Percentiles rank a stretch among this genome's conserved stretches.
These are phyloP conservation scores for Marmota flaviventris DNA, from an alignment of 2,113 vertebrate genomes.

Conservation along the genomic window DNA sequence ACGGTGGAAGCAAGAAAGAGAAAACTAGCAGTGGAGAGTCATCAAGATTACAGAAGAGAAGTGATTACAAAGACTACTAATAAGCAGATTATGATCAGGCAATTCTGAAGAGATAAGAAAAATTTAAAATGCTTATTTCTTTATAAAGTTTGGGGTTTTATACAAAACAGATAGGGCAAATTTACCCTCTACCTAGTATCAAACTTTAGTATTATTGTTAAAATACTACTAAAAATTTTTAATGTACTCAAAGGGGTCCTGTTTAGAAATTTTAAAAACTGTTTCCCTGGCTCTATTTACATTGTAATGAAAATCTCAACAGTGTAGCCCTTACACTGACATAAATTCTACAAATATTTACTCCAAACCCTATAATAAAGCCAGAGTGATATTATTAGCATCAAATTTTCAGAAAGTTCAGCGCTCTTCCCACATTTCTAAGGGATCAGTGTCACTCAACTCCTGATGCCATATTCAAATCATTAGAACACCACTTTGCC, in stretches of 20 bases:
- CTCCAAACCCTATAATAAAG: slow-evolving; percentile 4
- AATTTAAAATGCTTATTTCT: slow-evolving; percentile 37
- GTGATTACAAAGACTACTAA: not conserved
- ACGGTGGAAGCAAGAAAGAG: not conserved
- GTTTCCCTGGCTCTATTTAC: slow-evolving; percentile 31
- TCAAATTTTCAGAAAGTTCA: slow-evolving; percentile 44
- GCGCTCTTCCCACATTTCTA: slow-evolving; percentile 19
- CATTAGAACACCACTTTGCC: slow-evolving; percentile 7
- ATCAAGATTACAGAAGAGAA: not conserved
- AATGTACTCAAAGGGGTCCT: slow-evolving; percentile 16
- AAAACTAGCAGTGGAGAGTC: not conserved
- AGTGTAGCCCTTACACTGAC: not conserved
- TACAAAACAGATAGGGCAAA: slow-evolving; percentile 38
- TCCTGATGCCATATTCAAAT: slow-evolving; percentile 35
- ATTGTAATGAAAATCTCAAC: slow-evolving; percentile 21
- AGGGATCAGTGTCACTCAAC: slow-evolving; percentile 56
- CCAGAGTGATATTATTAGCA: slow-evolving; percentile 18
- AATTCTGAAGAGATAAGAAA: slow-evolving; percentile 51
- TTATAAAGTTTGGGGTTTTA: slow-evolving; percentile 4
- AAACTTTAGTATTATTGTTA: slow-evolving; percentile 24
- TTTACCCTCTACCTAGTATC: not conserved
- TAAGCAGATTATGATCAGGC: not conserved
- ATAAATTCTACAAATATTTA: slow-evolving; percentile 41
- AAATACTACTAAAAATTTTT: slow-evolving; percentile 30
- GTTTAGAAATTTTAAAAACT: slow-evolving; percentile 59